Conservation (phyloP, 2,888 invertebrate species). For the Nemotelus nigrinus region DNA sequence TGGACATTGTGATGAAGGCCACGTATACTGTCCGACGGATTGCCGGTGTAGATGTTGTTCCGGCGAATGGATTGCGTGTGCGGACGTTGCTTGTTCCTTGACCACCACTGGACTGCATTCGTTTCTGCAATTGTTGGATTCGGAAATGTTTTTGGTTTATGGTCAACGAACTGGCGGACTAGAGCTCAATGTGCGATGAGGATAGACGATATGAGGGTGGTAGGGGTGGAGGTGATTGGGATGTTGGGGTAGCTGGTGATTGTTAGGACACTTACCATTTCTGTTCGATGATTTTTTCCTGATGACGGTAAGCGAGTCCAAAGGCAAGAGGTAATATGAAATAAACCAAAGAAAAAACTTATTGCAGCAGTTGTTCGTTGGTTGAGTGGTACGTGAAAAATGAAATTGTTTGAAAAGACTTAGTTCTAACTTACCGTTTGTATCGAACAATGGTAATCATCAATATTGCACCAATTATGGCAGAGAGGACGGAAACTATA, state of each 20-base stretch:
- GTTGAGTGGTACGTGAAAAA: too few relatives aligned
- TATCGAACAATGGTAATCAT: constrained; percentile 72
- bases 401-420: background rate
- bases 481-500: constrained; percentile 72
- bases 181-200: constrained; percentile 42
- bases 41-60: constrained; percentile 64
- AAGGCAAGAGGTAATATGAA: background rate
- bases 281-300: constrained; percentile 64
- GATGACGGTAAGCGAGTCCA: constrained; percentile 46
- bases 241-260: constrained; percentile 47
- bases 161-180: constrained; percentile 33
- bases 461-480: constrained; percentile 71
- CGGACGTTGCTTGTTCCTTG: constrained; percentile 61
- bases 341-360: constrained; percentile 27
- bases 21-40: constrained; percentile 64
- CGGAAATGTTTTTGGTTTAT: constrained; percentile 16
- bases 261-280: constrained; percentile 61
- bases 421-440: constrained; percentile 67
- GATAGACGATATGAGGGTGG: constrained; percentile 19
- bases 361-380: background rate
- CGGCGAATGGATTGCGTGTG: constrained; percentile 62
- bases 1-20: constrained; percentile 58
- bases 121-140: constrained; percentile 57
- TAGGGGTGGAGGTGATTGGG: constrained; percentile 54
- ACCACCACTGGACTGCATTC: constrained; percentile 64